Conservation (phyloP, 2,888 invertebrate species). For the Melipona beecheii region DNA sequence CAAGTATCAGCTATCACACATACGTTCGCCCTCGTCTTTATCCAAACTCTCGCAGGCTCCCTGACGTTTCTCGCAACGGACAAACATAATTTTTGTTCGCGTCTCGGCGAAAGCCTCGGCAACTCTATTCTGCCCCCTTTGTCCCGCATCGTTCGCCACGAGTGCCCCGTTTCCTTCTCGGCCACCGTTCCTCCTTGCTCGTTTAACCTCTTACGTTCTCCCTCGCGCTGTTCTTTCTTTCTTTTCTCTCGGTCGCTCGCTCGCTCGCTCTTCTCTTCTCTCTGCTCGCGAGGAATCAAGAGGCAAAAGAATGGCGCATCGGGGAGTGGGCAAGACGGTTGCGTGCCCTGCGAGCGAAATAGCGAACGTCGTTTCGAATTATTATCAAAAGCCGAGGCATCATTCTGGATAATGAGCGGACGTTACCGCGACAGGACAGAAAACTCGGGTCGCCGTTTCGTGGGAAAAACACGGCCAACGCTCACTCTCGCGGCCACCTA, state of each 20-base stretch:
- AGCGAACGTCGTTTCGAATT: constrained; percentile 64
- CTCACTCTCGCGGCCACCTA: neutral
- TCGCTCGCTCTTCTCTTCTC: constrained; percentile 8
- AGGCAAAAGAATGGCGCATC: neutral
- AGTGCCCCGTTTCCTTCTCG: neutral
- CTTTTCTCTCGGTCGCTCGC: neutral
- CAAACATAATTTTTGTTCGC: too few relatives aligned
- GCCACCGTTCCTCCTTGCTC: neutral
- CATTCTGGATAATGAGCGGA: constrained; percentile 74
- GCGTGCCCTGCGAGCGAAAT: constrained; percentile 55
- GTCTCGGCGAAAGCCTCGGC: too few relatives aligned
- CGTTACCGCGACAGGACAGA: constrained; percentile 74
- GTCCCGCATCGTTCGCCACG: too few relatives aligned
- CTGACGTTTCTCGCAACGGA: too few relatives aligned
- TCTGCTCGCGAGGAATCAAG: constrained; percentile 19
- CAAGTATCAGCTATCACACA: too few relatives aligned
- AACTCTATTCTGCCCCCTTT: too few relatives aligned
- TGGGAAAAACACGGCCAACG: constrained; percentile 66
- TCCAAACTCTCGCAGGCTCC: too few relatives aligned
- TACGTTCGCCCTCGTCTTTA: too few relatives aligned
- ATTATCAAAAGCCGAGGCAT: constrained; percentile 72
- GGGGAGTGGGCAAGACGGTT: constrained; percentile 27
- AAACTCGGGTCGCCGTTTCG: constrained; percentile 61
- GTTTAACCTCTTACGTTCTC: constrained; percentile 6
- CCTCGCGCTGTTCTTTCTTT: constrained; percentile 30